Percentiles rank a stretch among this genome's conserved stretches.
Conservation (phyloP, 2,888 invertebrate genomes). For the Molanna angustata region DNA sequence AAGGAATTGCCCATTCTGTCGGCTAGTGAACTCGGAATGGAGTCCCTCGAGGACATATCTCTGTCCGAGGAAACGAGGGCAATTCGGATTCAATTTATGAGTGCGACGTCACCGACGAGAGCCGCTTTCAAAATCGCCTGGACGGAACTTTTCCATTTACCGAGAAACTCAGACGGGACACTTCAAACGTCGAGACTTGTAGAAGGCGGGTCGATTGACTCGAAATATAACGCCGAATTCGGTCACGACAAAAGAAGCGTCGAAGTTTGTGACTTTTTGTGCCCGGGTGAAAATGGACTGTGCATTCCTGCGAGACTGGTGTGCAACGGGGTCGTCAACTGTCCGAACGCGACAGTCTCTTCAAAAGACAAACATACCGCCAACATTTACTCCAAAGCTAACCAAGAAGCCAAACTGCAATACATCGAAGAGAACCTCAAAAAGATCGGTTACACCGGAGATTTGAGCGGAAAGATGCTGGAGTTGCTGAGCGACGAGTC, state of each 20-base stretch:
- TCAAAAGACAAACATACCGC: constrained; percentile 46
- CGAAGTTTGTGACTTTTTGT: constrained; percentile 79
- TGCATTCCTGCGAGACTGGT: constrained; percentile 82
- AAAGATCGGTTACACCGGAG: constrained; percentile 56
- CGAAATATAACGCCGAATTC: constrained; percentile 38
- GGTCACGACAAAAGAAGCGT: constrained; percentile 41
- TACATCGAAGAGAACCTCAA: constrained; percentile 60
- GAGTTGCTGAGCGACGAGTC: constrained; percentile 71
- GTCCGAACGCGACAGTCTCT: constrained; percentile 64
- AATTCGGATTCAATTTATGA: constrained; percentile 69
- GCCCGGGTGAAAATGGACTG: constrained; percentile 78
- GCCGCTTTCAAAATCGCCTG: constrained; percentile 87
- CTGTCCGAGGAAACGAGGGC: constrained; percentile 59
- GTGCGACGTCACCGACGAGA: constrained; percentile 75
- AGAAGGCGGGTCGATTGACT: constrained; percentile 51
- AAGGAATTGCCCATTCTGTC: constrained; percentile 77
- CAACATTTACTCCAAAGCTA: constrained; percentile 37
- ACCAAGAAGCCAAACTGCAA: constrained; percentile 48
- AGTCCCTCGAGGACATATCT: constrained; percentile 55
- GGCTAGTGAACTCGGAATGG: constrained; percentile 70
- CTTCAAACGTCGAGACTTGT: constrained; percentile 74
- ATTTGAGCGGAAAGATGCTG: constrained; percentile 45
- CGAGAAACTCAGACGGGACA: constrained; percentile 78
- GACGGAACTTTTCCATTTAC: constrained; percentile 85
- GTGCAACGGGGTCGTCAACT: constrained; percentile 86